Conservation (phyloP, 2,113 vertebrate genomes). For the Rhegmatorhina hoffmannsi region DNA sequence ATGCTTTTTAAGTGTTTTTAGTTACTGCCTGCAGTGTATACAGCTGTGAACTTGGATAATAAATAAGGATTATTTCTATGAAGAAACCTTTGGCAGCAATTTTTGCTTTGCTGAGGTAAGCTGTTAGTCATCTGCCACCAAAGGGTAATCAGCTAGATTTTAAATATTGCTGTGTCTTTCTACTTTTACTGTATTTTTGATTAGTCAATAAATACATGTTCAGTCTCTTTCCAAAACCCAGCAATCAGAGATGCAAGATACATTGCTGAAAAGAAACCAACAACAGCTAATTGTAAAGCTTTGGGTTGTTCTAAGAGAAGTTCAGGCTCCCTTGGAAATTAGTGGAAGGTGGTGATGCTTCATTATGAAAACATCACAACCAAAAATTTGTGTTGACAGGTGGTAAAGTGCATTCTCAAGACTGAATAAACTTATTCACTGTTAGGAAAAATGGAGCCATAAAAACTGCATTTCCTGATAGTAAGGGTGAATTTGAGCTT, state of each 20-base stretch:
- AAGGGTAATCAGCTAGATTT: slow-evolving; percentile 71
- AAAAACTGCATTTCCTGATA: background rate
- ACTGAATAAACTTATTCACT: background rate
- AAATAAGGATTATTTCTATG: slow-evolving; percentile 70
- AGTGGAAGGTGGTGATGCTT: slow-evolving; percentile 9
- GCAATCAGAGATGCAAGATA: slow-evolving; percentile 49
- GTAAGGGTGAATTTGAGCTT: background rate
- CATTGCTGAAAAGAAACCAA: slow-evolving; percentile 25
- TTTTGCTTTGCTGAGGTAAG: slow-evolving; percentile 71
- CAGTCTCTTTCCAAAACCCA: slow-evolving; percentile 47
- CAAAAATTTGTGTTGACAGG: slow-evolving; percentile 17
- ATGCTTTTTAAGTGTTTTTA: slow-evolving; percentile 63
- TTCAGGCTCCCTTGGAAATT: slow-evolving; percentile 11
- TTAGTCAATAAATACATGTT: slow-evolving; percentile 69
- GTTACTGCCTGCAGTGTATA: slow-evolving; percentile 65
- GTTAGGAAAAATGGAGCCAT: background rate
- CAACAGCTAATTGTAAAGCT: slow-evolving; percentile 17
- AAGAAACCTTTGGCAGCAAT: slow-evolving; percentile 67
- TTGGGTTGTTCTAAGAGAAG: slow-evolving; percentile 21
- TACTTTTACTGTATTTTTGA: slow-evolving; percentile 73
- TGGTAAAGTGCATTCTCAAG: background rate
- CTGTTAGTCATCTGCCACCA: slow-evolving; percentile 70
- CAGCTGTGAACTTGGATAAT: slow-evolving; percentile 71
- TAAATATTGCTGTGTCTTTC: slow-evolving; percentile 74
- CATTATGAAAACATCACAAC: slow-evolving; percentile 4